Percentiles rank a stretch among this genome's conserved stretches.
These are phyloP conservation scores for Endomychus coccineus DNA, from an alignment of 2,888 invertebrate species.

Conservation along the genomic window DNA sequence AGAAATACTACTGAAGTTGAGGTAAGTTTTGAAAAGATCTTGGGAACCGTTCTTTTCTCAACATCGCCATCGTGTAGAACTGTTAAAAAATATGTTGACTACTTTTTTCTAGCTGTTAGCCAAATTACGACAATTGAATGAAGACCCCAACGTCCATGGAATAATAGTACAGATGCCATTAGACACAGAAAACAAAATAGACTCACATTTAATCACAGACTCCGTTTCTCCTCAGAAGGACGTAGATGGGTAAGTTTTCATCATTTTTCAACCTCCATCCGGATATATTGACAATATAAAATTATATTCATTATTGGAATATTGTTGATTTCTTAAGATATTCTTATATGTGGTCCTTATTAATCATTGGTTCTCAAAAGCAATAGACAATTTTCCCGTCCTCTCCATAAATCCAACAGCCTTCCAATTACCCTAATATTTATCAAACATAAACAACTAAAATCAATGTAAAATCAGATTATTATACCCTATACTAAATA, in stretches of 20 bases:
- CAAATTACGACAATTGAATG: constrained; percentile 68
- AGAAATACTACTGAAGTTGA: constrained; percentile 73
- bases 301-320: no score
- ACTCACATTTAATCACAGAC: constrained; percentile 82
- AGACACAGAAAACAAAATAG: constrained; percentile 74
- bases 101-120: constrained; percentile 54
- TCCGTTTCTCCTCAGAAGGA: constrained; percentile 84
- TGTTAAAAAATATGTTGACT: neutral
- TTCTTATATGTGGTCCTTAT: no score
- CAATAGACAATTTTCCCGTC: no score
- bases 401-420: no score
- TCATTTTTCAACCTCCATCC: no score
- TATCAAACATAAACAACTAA: no score
- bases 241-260: constrained; percentile 81
- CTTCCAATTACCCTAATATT: no score
- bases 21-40: constrained; percentile 40
- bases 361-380: no score
- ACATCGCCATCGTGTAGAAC: neutral
- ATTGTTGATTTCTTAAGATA: no score
- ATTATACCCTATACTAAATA: no score
- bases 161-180: constrained; percentile 96
- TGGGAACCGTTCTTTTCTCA: neutral
- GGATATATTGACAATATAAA: no score
- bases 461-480: no score
- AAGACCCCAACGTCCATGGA: constrained; percentile 79